Base-by-base conservation (phyloP, 2,113 vertebrate species). In the Colius striatus region DNA sequence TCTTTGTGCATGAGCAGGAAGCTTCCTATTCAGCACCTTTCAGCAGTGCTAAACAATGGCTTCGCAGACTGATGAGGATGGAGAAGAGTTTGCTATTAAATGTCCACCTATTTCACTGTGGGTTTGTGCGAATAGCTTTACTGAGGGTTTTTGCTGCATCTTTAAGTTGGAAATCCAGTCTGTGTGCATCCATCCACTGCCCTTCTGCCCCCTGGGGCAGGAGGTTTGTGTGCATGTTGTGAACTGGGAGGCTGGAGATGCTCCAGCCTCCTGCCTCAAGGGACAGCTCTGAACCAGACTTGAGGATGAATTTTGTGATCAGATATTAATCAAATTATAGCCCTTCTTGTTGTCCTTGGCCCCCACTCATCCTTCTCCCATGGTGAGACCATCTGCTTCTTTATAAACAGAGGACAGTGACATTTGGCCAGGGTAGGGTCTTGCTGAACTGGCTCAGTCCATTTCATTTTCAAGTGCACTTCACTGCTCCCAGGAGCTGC, bases 1-100 rank as follows among this genome's bases (percentile, higher is more conserved):
- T 23, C 32, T 29, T 72, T 58, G 11, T 3, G 10, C 1, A 2
- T 10, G n/a, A n/a, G 22, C 1, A 1, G 27, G 26, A 63, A 10
- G 5, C 9, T 41, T n/a, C 51, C 29, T 5, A 0, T 29, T 58
- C 27, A 9, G 45, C 27, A 13, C 63, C 57, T 47, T 51, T 38
- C 9, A 3, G 25, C 50, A 53, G 23, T 5, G 16, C 19, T 38
- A 14, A n/a, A 12, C 4, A 18, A 3, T 5, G 32, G 43, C 36
- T 76, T 75, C 57, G 20, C 34, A 54, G 5, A 66, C 23, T 12
- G 38, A 15, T 25, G 8, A 5, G 18, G 30, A 11, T 43, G 30
- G 21, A 74, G 61, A 27, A 50, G 48, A 47, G 38, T 4, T 43
- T 32, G 50, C 55, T 36, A 23, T 23, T 51, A 30, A 55, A 55